Percentiles rank a stretch among this genome's conserved stretches.
Conservation (phyloP, 2,888 invertebrate genomes). For the Epirrhoe alternata region DNA sequence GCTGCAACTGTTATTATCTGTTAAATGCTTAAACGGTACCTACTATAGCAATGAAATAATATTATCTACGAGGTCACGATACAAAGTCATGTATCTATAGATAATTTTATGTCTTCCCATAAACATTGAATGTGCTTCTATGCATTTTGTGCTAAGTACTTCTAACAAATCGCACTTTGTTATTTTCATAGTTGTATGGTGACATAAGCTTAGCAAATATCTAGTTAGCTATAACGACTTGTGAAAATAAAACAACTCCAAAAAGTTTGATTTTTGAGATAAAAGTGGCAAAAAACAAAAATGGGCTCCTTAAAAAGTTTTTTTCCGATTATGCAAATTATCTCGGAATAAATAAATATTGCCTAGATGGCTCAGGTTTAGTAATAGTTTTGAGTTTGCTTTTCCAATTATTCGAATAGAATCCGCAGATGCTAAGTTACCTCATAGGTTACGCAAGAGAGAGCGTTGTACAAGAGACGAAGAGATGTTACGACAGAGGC, state of each 20-base stretch:
- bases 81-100: conserved; percentile 81
- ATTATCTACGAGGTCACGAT: no score
- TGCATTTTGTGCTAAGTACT: background rate
- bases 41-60: no score
- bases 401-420: background rate
- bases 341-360: no score
- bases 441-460: conserved; percentile 25
- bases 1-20: no score
- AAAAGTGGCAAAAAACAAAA: no score
- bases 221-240: no score
- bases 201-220: conserved; percentile 2
- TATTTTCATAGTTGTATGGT: background rate
- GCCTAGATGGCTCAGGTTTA: no score
- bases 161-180: background rate
- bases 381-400: background rate
- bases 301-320: no score
- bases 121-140: background rate
- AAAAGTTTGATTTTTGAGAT: no score
- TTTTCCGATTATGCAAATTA: no score
- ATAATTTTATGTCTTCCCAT: conserved; percentile 64
- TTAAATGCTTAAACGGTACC: no score
- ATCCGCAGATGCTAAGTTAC: conserved; percentile 2
- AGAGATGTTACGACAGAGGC: conserved; percentile 14
- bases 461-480: conserved; percentile 5
- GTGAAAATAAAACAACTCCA: no score